Evolutionary conservation across 2,888 invertebrate species (phyloP), one percentile per base, ranked within the genome.

Genomic region (Cataglyphis rosenhaueri): DNA sequence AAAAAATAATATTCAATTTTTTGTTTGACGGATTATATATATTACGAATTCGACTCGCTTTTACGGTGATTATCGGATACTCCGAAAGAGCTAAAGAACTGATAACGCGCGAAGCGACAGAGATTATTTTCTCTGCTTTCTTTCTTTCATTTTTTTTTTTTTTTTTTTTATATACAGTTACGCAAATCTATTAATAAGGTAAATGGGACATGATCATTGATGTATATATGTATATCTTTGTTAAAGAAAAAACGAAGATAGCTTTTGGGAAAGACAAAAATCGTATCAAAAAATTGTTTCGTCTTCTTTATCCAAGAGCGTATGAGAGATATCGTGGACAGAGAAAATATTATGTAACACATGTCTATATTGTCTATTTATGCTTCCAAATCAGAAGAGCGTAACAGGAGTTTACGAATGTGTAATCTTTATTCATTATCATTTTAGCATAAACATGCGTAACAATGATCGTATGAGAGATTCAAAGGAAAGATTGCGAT

Each of bases 51-150:
- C 32, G 4, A 25, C 15, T 44, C 2, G 18, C 62, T 25, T 4
- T 73, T 57, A 48, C n/a, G 3, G 5, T 12, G 73, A 29, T 73
- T 74, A 74, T 62, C 61, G 44, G 3, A 61, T 32, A 64, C 15
- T 21, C 32, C 21, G 0, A 15, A 75, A 29, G 0, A 38, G 4
- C 10, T 32, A 35, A 75, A 29, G 3, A 38, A 2, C 10, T 32
- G 64, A 48, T 75, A 75, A 64, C 32, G 15, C 38, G 15, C 15
- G 25, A 25, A 15, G 6, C 12, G 25, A 55, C 1, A 25, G 35
- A 52, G 18, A 25, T 18, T 4, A 2, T 0, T n/a, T 57, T 15
- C 38, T 9, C 8, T 61, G 1, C 3, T 10, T 38, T 10, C 9
- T 10, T 18, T 57, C 15, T 15, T 41, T 9, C 38, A 38, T 38